phyloP scores from a whole-genome alignment of 35 echinoderm and acorn worm genomes.

The Stichopus chloronotus region DNA sequence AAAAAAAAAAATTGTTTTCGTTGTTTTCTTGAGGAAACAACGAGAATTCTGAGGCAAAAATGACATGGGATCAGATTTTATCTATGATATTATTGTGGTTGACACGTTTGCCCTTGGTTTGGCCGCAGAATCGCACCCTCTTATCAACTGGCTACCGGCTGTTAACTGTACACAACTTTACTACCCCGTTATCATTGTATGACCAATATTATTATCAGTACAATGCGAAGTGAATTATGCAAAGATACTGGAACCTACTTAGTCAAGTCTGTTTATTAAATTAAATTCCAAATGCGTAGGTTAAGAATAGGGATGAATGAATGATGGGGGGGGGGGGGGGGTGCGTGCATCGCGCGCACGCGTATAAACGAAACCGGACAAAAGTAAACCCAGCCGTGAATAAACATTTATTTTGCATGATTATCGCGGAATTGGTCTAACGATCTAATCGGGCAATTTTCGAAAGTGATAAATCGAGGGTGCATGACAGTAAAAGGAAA shows the following conservation, averaged over 20 bases:
- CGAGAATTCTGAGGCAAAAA: too few species aligned
- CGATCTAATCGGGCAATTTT: slow-evolving; percentile 41
- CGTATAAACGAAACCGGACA: not conserved
- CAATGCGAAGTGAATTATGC: not conserved
- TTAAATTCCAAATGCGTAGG: not conserved
- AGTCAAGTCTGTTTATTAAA: not conserved
- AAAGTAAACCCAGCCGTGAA: slow-evolving; percentile 10
- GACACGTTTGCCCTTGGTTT: not conserved
- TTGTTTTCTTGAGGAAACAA: too few species aligned
- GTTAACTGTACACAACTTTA: slow-evolving; percentile 28
- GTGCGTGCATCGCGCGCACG: too few species aligned
- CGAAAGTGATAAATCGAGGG: slow-evolving; percentile 33
- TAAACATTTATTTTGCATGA: slow-evolving; percentile 44
- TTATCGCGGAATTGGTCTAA: slow-evolving; percentile 37
- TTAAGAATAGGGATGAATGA: not conserved
- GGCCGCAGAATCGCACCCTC: not conserved
- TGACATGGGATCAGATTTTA: too few species aligned
- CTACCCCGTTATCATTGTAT: slow-evolving; percentile 13
- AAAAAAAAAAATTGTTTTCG: too few species aligned
- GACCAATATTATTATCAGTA: slow-evolving; percentile 51
- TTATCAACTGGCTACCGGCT: slow-evolving; percentile 35
- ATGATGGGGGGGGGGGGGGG: too few species aligned
- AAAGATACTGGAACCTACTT: not conserved
- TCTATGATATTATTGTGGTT: not conserved
- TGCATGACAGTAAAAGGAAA: slow-evolving; percentile 24